phyloP scores from a whole-genome alignment of 2,113 vertebrate species.

The Caracal caracal region DNA sequence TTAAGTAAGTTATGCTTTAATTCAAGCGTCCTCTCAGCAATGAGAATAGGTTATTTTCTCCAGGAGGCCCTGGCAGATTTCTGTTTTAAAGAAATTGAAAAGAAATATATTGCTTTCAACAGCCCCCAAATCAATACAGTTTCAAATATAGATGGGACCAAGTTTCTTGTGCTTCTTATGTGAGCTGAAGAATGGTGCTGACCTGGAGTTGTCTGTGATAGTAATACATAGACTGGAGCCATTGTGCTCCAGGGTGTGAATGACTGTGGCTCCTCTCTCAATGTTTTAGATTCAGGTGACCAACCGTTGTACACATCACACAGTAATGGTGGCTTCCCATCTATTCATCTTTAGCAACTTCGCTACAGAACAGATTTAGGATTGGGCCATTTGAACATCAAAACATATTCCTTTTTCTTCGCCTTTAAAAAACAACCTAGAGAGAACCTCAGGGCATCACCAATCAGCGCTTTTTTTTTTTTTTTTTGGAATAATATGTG shows the following conservation, averaged over 20 bases:
- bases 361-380: conserved; percentile 34
- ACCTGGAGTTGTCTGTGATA: conserved; percentile 54
- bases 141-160: conserved; percentile 60
- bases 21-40: conserved; percentile 54
- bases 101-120: conserved; percentile 71
- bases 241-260: neutral
- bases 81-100: conserved; percentile 73
- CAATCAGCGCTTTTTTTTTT: neutral
- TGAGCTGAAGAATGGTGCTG: conserved; percentile 53
- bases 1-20: conserved; percentile 72
- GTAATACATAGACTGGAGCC: conserved; percentile 27
- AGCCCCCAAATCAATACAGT: conserved; percentile 67
- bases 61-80: neutral
- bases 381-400: conserved; percentile 72
- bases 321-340: neutral
- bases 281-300: conserved; percentile 32
- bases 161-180: conserved; percentile 26
- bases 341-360: conserved; percentile 6
- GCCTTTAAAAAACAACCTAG: conserved; percentile 68
- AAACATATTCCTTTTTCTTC: conserved; percentile 58
- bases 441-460: conserved; percentile 43
- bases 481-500: conserved; percentile 7
- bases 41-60: conserved; percentile 68
- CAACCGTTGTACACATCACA: neutral
- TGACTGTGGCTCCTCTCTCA: neutral